phyloP scores from a whole-genome alignment of 2,113 vertebrate species.

The Aphelocoma coerulescens region DNA sequence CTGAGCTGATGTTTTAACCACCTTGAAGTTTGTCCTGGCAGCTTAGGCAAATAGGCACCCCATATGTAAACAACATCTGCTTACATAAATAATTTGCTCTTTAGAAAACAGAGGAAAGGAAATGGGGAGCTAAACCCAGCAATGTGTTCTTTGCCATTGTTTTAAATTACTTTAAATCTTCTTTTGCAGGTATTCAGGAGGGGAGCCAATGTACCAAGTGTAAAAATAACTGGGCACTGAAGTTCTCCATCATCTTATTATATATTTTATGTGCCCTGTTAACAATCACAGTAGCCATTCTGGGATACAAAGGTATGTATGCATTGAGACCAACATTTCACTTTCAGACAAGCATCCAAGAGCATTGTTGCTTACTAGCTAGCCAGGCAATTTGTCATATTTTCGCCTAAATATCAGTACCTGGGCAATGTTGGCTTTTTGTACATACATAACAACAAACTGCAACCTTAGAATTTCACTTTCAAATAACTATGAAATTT shows the following conservation, averaged over 20 bases:
- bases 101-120: neutral
- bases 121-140: neutral
- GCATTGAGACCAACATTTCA: neutral
- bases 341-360: neutral
- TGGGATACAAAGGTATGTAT: conserved; percentile 94
- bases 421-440: neutral
- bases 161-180: conserved; percentile 50
- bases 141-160: neutral
- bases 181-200: conserved; percentile 92
- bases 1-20: neutral
- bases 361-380: fast-evolving
- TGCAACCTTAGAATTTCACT: neutral
- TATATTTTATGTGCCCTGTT: conserved; percentile 91
- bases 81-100: neutral
- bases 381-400: neutral
- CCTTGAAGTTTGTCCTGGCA: neutral
- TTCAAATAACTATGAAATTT: neutral
- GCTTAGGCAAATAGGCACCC: neutral
- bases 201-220: conserved; percentile 94
- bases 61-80: neutral
- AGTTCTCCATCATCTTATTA: conserved; percentile 90
- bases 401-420: neutral
- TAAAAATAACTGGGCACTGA: conserved; percentile 95
- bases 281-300: conserved; percentile 90
- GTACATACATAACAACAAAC: neutral